Evolutionary conservation across 2,113 vertebrate genomes (phyloP), one percentile per base, ranked within the genome.

Genomic region (Phrynocephalus versicolor): DNA sequence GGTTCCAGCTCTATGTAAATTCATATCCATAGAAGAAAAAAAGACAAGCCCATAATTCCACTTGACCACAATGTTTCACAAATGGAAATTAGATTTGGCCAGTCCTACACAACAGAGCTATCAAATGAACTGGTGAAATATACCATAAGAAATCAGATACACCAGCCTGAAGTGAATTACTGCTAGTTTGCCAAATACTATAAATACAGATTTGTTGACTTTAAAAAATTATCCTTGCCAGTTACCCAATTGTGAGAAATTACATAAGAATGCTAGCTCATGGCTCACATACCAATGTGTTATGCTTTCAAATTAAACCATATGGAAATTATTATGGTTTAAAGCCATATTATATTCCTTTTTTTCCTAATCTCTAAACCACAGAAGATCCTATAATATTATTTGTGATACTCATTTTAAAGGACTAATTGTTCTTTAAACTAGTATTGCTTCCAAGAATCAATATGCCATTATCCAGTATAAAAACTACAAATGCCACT

Each of bases 81-180:
- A 91, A 95, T 89, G 90, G 85, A 93, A 93, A 95, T 94, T 92
- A 92, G 83, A 90, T 94, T 93, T 95, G 83, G 87, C 83, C 91
- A 86, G 79, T 76, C 89, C 79, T 91, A 39, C 5, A 23, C 82
- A 92, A 94, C 79, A 95, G 85, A 93, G 83, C 88, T 92, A 91
- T 95, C 92, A 90, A 85, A 89, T 94, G 91, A 93, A 92, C 86
- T 90, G 85, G 73, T 86, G 85, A 95, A 94, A 90, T 35, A 90
- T 86, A 91, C 79, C 71, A 39, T 82, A 79, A 87, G 93, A 94
- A 95, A 95, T 85, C 72, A 90, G 64, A 92, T 92, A 85, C 60
- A 90, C 83, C 70, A 91, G 88, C 88, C 93, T 93, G 88, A 91
- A 93, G 87, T 94, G 93, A 93, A 88, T 90, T 87, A 75, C 57